A percentile compares a stretch with the other conserved stretches of the same genome.
These are phyloP conservation scores for Myathropa florea DNA, from an alignment of 2,888 invertebrate species.

Conservation along the genomic window DNA sequence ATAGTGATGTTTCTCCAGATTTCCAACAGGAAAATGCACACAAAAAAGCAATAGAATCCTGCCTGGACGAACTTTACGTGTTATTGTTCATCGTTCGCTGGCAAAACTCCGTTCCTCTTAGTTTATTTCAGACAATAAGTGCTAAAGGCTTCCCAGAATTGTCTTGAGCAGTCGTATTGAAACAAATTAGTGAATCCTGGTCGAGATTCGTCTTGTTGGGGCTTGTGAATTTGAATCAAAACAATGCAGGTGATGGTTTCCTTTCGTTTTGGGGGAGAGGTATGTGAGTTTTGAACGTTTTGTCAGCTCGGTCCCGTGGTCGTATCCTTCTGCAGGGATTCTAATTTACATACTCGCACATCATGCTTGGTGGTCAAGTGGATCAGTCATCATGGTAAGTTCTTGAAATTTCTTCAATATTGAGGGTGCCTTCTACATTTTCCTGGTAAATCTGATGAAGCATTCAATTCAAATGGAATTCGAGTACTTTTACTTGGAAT, in stretches of 20 bases:
- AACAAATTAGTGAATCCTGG: constrained; percentile 10
- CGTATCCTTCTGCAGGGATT: neutral
- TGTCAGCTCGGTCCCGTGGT: neutral
- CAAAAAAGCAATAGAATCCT: neutral
- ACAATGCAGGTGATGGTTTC: neutral
- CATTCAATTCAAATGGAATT: too few species aligned
- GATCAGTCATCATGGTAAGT: too few species aligned
- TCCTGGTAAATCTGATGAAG: too few species aligned
- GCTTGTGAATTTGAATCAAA: neutral
- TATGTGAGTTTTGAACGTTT: neutral
- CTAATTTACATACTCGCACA: neutral
- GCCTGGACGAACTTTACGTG: constrained; percentile 30
- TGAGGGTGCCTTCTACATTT: too few species aligned
- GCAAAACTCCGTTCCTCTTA: neutral
- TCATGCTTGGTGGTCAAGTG: neutral
- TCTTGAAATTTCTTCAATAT: too few species aligned
- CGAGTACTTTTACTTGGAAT: too few species aligned
- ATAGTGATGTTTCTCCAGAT: neutral
- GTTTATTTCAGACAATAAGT: constrained; percentile 31
- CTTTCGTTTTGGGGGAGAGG: too few species aligned
- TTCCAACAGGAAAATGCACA: neutral
- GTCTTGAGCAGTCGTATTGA: constrained; percentile 12
- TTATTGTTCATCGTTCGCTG: neutral
- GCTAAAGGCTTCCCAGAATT: constrained; percentile 23
- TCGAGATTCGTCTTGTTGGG: neutral